Evolutionary conservation across 1,140 invertebrate species (phyloP).

Genomic region (Lucilia cuprina): DNA sequence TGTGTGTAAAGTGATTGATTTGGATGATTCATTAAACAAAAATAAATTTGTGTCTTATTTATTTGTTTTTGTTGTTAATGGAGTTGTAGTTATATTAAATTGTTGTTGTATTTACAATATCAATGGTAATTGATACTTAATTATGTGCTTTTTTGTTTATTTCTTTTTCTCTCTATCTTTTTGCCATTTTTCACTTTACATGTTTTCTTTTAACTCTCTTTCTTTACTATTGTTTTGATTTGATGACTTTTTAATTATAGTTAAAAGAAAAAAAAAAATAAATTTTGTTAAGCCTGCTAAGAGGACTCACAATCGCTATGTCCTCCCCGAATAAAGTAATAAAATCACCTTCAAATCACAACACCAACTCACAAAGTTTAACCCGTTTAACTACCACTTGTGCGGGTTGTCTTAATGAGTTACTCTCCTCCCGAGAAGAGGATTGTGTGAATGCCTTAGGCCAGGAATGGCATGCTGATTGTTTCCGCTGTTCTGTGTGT

Average conservation of each 20-base stretch:
- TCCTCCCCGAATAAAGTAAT: background rate
- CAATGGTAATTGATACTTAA: background rate
- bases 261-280: background rate
- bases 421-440: constrained; percentile 43
- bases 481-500: constrained; percentile 88
- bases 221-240: background rate
- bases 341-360: background rate
- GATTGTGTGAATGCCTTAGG: constrained; percentile 68
- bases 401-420: constrained; percentile 39
- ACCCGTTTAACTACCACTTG: constrained; percentile 36
- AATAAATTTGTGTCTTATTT: background rate
- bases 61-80: background rate
- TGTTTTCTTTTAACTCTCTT: background rate
- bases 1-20: background rate
- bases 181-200: background rate
- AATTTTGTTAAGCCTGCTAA: background rate
- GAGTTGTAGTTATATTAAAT: background rate
- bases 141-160: background rate
- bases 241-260: background rate
- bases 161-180: background rate
- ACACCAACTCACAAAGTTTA: constrained; percentile 19
- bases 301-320: background rate
- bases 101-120: background rate
- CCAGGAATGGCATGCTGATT: constrained; percentile 88
- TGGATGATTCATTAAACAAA: background rate